A percentile compares a stretch with the other conserved stretches of the same genome.
Conservation (phyloP, 2,888 invertebrate genomes). For the Cataglyphis albicans region DNA sequence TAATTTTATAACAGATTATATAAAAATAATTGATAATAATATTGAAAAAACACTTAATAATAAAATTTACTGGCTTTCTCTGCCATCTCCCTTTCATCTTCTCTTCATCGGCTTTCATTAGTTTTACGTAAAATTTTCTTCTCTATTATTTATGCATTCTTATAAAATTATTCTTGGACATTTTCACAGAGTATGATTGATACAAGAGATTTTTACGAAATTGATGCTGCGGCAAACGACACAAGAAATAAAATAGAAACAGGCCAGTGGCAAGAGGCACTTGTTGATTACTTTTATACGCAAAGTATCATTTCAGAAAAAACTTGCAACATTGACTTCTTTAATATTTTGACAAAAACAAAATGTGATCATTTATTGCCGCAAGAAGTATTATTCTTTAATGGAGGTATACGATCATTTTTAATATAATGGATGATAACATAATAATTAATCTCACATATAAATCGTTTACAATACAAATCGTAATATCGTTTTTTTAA, state of each 20-base stretch:
- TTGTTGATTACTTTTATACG: slow-evolving; percentile 88
- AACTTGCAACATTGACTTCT: slow-evolving; percentile 92
- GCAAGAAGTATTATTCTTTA: background rate
- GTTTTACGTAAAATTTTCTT: background rate
- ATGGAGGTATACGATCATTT: background rate
- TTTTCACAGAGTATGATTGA: slow-evolving; percentile 89
- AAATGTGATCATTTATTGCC: too few species aligned
- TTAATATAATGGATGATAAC: background rate
- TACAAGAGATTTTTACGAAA: slow-evolving; percentile 88
- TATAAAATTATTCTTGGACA: too few species aligned
- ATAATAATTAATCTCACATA: background rate
- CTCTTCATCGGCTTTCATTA: background rate
- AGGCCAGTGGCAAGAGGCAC: slow-evolving; percentile 89
- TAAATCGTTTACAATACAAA: too few species aligned
- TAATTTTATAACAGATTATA: background rate
- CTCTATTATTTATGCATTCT: background rate
- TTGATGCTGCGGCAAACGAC: slow-evolving; percentile 88
- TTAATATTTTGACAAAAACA: slow-evolving; percentile 90
- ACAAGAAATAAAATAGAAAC: slow-evolving; percentile 88
- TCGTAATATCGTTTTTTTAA: too few species aligned
- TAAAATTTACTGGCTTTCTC: background rate
- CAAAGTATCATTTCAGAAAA: slow-evolving; percentile 89
- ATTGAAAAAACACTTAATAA: background rate
- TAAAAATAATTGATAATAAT: background rate
- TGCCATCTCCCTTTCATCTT: background rate